These are phyloP conservation scores for Alosa alosa DNA, from an alignment of 2,113 vertebrate genomes.

Conservation along the genomic window DNA sequence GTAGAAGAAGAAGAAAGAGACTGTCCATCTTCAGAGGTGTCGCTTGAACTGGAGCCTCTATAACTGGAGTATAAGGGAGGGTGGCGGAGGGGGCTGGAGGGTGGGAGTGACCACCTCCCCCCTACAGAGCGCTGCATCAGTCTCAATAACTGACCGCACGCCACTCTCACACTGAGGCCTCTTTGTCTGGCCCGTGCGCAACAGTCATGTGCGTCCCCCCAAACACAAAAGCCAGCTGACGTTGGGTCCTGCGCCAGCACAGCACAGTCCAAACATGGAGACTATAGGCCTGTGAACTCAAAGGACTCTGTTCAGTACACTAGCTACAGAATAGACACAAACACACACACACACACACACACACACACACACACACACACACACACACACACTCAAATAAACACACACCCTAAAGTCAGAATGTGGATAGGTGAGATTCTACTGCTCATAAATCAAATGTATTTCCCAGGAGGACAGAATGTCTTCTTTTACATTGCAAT, in stretches of 20 bases:
- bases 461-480: not conserved
- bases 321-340: not conserved
- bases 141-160: not conserved
- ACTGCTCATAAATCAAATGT: not conserved
- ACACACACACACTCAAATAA: not conserved
- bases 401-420: not conserved
- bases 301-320: not conserved
- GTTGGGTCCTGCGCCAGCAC: not conserved
- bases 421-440: not conserved
- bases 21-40: too few relatives aligned
- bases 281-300: not conserved
- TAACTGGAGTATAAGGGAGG: too few relatives aligned
- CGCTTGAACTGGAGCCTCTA: too few relatives aligned
- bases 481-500: not conserved
- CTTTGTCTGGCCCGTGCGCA: not conserved
- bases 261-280: too few relatives aligned
- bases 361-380: not conserved
- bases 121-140: not conserved
- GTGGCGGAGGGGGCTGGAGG: not conserved
- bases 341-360: not conserved
- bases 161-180: not conserved
- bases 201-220: not conserved
- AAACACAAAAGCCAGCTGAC: not conserved
- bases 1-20: not conserved
- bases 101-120: too few relatives aligned